Evolutionary conservation across 2,113 vertebrate species (phyloP), one percentile per base, ranked within the genome.

Genomic region (Neogale vison): DNA sequence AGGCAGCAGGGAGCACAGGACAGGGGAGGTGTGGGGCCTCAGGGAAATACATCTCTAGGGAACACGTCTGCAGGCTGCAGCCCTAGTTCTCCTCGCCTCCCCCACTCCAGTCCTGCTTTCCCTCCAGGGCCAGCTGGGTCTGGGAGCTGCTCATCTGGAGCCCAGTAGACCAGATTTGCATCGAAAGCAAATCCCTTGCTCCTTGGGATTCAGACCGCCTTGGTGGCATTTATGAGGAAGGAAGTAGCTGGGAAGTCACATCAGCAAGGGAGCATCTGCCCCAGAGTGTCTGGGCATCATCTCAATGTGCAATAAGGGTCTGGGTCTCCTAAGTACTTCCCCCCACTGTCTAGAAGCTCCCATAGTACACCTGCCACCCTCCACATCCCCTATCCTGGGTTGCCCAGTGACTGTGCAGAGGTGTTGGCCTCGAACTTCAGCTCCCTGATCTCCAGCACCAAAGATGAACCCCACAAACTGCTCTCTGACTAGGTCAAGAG

Each of bases 101-200:
- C 47, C 57, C 9, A 4, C 36, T 26, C 72, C 26, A 4, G 26
- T 72, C 77, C 36, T 17, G 10, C 72, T 4, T 39, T 65, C 20
- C 67, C 69, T 83, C 24, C 69, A 50, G 88, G 47, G 65, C 88
- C 84, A 63, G 15, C 34, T 69, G 84, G 87, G 76, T 45, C 84
- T 52, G 79, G 61, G 59, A 87, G 4, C 1, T 86, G 95, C 86
- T 97, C 45, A 20, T 45, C 77, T 87, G 88, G 71, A 91, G 90
- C 94, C 92, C 23, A 31, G 84, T 93, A 83, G 42, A 57, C 93
- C 97, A 97, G 97, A 97, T 97, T 98, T 98, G 87, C 87, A 96
- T 95, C 52, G 34, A 31, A 95, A 96, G 69, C 94, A 97, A 89
- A 97, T 95, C 79, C 39, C 42, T 77, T 72, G 94, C 89, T 95